Percentiles rank a stretch among this genome's conserved stretches.
phyloP scores from a whole-genome alignment of 2,113 vertebrate species.

The Mionectes macconnelli region DNA sequence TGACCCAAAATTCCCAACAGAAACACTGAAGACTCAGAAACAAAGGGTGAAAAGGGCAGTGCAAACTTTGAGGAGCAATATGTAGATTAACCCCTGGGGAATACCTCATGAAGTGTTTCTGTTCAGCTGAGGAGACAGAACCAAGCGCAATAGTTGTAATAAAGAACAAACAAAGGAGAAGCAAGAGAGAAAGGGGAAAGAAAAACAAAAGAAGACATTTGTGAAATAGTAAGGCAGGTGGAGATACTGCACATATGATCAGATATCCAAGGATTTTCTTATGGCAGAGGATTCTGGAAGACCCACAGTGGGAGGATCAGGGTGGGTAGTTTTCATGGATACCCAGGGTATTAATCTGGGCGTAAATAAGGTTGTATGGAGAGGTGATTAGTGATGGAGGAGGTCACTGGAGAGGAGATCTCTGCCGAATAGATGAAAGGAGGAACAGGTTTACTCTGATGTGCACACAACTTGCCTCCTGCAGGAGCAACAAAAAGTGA shows the following conservation, averaged over 20 bases:
- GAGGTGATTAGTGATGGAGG: not conserved
- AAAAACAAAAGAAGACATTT: rapidly evolving
- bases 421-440: not conserved
- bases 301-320: not conserved
- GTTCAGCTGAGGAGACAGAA: not conserved
- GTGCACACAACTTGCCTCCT: not conserved
- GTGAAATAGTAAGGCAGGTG: not conserved
- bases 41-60: not conserved
- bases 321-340: not conserved
- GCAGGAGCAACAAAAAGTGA: not conserved
- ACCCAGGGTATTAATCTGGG: not conserved
- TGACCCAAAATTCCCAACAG: not conserved
- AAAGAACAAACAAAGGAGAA: not conserved
- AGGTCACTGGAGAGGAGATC: not conserved
- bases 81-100: not conserved
- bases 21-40: not conserved
- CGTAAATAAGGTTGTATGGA: not conserved
- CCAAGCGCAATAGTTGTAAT: not conserved
- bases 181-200: not conserved
- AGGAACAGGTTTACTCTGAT: not conserved
- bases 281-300: not conserved
- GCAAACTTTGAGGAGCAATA: not conserved
- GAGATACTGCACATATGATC: not conserved
- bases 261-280: not conserved
- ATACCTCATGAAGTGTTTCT: not conserved